Evolutionary conservation across 2,113 vertebrate species (phyloP).

Genomic region (Falcunculus frontatus): DNA sequence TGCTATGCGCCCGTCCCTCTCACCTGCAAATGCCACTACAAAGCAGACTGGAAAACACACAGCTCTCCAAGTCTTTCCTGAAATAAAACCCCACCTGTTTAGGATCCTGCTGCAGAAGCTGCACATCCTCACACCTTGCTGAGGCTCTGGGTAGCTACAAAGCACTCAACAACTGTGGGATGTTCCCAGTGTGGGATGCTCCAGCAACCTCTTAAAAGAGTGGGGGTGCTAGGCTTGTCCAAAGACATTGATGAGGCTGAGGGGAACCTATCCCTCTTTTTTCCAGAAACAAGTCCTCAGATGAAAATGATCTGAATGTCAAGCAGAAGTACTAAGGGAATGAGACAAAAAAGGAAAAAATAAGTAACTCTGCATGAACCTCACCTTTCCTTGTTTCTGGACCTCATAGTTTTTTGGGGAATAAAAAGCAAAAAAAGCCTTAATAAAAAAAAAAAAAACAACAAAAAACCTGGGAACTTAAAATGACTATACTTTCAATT

Average conservation of each 20-base stretch:
- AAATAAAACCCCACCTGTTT: neutral
- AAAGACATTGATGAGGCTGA: neutral
- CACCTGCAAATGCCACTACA: neutral
- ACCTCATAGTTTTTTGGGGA: neutral
- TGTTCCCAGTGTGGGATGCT: neutral
- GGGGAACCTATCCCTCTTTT: neutral
- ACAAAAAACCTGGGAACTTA: neutral
- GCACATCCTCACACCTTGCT: neutral
- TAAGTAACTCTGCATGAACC: neutral
- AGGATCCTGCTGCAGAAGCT: neutral
- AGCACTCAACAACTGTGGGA: fast-evolving
- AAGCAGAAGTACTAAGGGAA: neutral
- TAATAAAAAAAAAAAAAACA: neutral
- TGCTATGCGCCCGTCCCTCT: neutral
- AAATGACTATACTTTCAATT: neutral
- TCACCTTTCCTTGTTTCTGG: neutral
- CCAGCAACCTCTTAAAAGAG: neutral
- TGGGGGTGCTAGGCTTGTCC: neutral
- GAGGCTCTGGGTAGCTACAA: neutral
- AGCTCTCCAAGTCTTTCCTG: neutral
- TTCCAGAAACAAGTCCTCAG: neutral
- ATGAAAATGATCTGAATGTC: neutral
- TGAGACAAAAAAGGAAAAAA: neutral
- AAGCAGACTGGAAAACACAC: neutral
- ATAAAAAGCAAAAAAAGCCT: neutral